Percentiles rank a stretch among this genome's conserved stretches.
Conservation (phyloP, 1,140 invertebrate species). For the Chrysoperla carnea region DNA sequence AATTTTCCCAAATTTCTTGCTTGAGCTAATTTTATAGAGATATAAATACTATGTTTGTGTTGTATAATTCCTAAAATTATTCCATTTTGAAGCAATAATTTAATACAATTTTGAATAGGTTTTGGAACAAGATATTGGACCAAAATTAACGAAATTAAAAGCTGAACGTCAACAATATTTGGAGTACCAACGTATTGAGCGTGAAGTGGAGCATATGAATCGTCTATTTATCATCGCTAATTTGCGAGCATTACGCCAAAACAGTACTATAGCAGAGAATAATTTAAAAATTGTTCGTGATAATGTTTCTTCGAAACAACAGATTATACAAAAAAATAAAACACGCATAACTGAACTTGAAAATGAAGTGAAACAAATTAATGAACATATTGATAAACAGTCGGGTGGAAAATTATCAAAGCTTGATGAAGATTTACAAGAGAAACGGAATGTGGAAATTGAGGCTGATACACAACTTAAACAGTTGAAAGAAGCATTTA, state of each 20-base stretch:
- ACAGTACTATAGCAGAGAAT: slow-evolving; percentile 29
- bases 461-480: slow-evolving; percentile 46
- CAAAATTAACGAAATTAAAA: slow-evolving; percentile 72
- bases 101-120: slow-evolving; percentile 25
- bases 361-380: too few relatives aligned
- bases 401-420: slow-evolving; percentile 40
- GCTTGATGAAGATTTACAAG: slow-evolving; percentile 46
- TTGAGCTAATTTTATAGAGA: too few relatives aligned
- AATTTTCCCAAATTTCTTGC: too few relatives aligned
- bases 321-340: too few relatives aligned
- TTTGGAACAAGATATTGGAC: slow-evolving; percentile 47
- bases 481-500: slow-evolving; percentile 47
- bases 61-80: too few relatives aligned
- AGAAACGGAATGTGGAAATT: slow-evolving; percentile 47
- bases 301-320: slow-evolving; percentile 30
- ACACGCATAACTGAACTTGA: too few relatives aligned
- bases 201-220: slow-evolving; percentile 73
- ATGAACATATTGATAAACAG: too few relatives aligned
- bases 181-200: slow-evolving; percentile 72
- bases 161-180: slow-evolving; percentile 71
- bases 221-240: slow-evolving; percentile 33
- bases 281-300: slow-evolving; percentile 30
- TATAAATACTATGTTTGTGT: too few relatives aligned
- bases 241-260: slow-evolving; percentile 23
- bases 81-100: too few relatives aligned